Base-by-base conservation (phyloP, 2,888 invertebrate genomes). In the Agrochola litura region DNA sequence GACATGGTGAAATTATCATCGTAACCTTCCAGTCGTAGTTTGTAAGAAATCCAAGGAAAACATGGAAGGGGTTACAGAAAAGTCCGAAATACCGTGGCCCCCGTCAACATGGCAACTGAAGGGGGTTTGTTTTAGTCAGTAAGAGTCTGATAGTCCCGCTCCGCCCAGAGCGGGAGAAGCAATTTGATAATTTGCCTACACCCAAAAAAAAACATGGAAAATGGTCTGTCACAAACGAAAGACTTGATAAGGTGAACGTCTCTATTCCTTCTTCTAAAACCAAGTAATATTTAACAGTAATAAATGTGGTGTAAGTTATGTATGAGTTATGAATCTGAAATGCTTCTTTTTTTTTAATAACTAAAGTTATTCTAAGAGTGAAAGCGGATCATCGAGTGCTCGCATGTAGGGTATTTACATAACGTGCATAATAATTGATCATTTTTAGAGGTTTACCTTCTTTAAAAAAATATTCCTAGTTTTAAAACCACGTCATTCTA, bases 321-420 rank as follows among this genome's bases (percentile, higher is more conserved):
- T 49, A 71, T 69, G 22, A 25, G 2, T 61, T 76, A 8, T 49
- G 9, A 61, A 10, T 76, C 8, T 49, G 9, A 61, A 10, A 14
- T 22, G 16, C 30, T 30, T 22, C 3, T 64, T 43, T 64, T 43
- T 64, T 41, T 43, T 2, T 9, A 37, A 9, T 43, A 25, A 46
- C 49, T 22, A 43, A 30, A 52, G 9, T 43, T 58, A 64, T 77
- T 63, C 30, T n/a, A n/a, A 30, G 2, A 81, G 49, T 74, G 64
- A 58, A 81, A 75, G 82, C 1, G 1, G 0, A 58, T 77, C 41
- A 49, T 61, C 19, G 14, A 64, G 10, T 49, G 22, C 12, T 41
- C 14, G 37, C 43, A 25, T 22, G 5, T 30, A 0, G 30, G n/a
- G 0, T 80, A n/a, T 9, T 6, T 4, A 12, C 9, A n/a, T 3